These are phyloP conservation scores for Rhyacophila evoluta DNA, from an alignment of 2,888 invertebrate species.

Conservation along the genomic window DNA sequence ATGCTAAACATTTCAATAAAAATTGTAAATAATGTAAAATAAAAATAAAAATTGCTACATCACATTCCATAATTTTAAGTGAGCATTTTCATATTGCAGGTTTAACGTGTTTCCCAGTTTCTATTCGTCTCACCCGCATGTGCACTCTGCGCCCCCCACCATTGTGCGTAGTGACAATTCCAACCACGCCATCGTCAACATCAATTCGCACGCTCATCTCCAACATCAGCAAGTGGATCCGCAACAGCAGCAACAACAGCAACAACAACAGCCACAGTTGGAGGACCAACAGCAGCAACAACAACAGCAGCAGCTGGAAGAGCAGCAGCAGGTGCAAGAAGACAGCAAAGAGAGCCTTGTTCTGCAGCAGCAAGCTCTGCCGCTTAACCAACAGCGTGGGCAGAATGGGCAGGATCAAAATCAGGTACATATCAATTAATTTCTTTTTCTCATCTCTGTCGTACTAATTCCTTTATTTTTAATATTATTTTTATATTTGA, in stretches of 20 bases:
- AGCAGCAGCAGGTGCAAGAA: slow-evolving; percentile 60
- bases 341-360: slow-evolving; percentile 53
- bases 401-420: slow-evolving; percentile 61
- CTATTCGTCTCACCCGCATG: slow-evolving; percentile 66
- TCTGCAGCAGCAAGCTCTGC: slow-evolving; percentile 55
- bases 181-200: slow-evolving; percentile 65
- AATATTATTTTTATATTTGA: slow-evolving; percentile 31
- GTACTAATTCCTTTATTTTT: too few relatives aligned
- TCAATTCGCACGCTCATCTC: slow-evolving; percentile 61
- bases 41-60: too few relatives aligned
- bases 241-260: slow-evolving; percentile 68
- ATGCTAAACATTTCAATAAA: too few relatives aligned
- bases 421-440: slow-evolving; percentile 63
- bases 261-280: slow-evolving; percentile 68
- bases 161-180: slow-evolving; percentile 65
- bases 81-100: slow-evolving; percentile 37
- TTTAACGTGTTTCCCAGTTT: slow-evolving; percentile 62
- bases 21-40: too few relatives aligned
- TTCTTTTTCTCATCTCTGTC: background rate
- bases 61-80: too few relatives aligned
- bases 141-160: slow-evolving; percentile 66
- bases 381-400: slow-evolving; percentile 55
- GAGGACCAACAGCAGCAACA: slow-evolving; percentile 58
- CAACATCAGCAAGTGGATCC: slow-evolving; percentile 62
- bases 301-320: slow-evolving; percentile 57